phyloP scores from a whole-genome alignment of 2,797 vertebrate genomes.

The Knipowitschia caucasica region DNA sequence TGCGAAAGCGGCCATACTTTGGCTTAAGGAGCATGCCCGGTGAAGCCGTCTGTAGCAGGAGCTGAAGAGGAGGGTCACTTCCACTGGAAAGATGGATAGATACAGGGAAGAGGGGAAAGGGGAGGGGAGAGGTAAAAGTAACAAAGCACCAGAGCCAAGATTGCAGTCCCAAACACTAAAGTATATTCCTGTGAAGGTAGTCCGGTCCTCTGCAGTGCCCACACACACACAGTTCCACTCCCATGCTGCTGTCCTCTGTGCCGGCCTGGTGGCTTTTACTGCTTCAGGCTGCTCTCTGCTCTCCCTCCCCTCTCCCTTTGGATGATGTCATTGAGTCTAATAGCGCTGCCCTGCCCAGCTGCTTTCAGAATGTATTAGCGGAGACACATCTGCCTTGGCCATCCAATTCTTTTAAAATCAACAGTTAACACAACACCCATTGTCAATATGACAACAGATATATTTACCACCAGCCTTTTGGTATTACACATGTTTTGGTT shows the following conservation, averaged over 20 bases:
- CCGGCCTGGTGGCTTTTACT: conserved; percentile 54
- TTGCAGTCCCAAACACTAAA: conserved; percentile 50
- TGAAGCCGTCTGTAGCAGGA: conserved; percentile 70
- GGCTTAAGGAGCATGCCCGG: conserved; percentile 90
- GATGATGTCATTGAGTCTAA: conserved; percentile 86
- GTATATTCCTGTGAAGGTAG: conserved; percentile 57
- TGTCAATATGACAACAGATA: conserved; percentile 2
- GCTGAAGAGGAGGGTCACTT: conserved; percentile 47
- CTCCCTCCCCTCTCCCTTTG: conserved; percentile 52
- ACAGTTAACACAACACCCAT: neutral
- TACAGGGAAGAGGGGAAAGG: conserved; percentile 25
- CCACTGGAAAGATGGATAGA: conserved; percentile 38
- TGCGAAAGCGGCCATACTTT: conserved; percentile 89
- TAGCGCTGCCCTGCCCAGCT: conserved; percentile 78
- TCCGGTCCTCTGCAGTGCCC: conserved; percentile 62
- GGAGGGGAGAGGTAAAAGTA: conserved; percentile 41
- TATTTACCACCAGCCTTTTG: neutral
- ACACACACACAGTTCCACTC: conserved; percentile 54
- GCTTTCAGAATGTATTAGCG: conserved; percentile 73
- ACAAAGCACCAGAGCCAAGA: conserved; percentile 39
- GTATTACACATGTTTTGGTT: too few relatives aligned
- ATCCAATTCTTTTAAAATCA: conserved; percentile 21
- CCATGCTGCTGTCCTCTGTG: conserved; percentile 66
- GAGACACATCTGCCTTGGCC: conserved; percentile 71
- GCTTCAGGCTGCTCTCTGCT: conserved; percentile 50